These are phyloP conservation scores for Liolophura sinensis DNA, from an alignment of 1,140 invertebrate genomes.

Conservation along the genomic window DNA sequence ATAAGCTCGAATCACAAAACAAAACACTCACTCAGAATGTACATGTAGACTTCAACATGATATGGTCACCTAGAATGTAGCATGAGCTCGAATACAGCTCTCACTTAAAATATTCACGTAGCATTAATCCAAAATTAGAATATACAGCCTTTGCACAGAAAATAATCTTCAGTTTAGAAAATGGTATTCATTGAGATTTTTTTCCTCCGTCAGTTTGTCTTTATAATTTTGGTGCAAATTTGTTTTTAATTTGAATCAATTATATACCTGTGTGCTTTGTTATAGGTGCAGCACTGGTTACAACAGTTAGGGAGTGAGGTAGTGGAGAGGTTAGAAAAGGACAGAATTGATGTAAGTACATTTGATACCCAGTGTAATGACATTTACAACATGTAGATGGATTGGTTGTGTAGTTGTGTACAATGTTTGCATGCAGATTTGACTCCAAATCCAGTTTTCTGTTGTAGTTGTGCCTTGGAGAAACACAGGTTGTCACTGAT, in stretches of 20 bases:
- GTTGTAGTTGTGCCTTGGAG: too few species aligned
- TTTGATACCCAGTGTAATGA: background rate
- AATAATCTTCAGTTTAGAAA: too few species aligned
- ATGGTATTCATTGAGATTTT: background rate
- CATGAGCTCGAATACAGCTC: too few species aligned
- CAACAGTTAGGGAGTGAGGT: slow-evolving; percentile 79
- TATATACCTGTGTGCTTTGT: slow-evolving; percentile 13
- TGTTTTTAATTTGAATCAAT: slow-evolving; percentile 2
- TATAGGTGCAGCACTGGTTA: slow-evolving; percentile 74
- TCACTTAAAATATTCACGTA: too few species aligned
- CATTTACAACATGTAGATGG: too few species aligned
- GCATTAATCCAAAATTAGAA: too few species aligned
- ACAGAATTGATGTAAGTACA: slow-evolving; percentile 61
- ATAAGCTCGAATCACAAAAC: too few species aligned
- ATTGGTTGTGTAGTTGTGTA: background rate
- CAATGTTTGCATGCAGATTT: background rate
- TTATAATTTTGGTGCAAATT: background rate
- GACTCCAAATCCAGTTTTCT: background rate
- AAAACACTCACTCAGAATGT: background rate
- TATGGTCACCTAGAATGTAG: background rate
- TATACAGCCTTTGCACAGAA: too few species aligned
- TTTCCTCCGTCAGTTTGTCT: background rate
- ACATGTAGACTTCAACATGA: too few species aligned
- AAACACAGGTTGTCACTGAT: too few species aligned
- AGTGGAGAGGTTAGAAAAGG: slow-evolving; percentile 80